Percentiles rank a stretch among this genome's conserved stretches.
Conservation (phyloP, 2,888 invertebrate species). For the Pseudolycoriella hygida region DNA sequence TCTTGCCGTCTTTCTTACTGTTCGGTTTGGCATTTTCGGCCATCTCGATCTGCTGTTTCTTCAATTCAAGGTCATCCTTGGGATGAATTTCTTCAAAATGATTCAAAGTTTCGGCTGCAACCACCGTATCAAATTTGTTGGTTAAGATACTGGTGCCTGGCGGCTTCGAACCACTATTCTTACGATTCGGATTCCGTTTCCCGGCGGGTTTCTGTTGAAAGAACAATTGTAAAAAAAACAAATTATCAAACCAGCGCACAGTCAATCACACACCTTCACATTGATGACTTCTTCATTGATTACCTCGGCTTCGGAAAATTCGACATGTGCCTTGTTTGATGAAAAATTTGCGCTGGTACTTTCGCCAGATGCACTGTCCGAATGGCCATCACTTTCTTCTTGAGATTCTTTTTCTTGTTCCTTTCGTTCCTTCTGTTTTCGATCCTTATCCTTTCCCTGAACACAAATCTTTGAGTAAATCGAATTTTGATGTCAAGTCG, state of each 20-base stretch:
- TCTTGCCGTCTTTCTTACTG: background rate
- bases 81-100: constrained; percentile 64
- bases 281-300: constrained; percentile 13
- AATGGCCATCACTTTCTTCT: constrained; percentile 13
- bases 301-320: constrained; percentile 25
- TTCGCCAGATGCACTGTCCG: constrained; percentile 5
- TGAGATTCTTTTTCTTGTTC: constrained; percentile 19
- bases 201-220: background rate
- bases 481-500: constrained; percentile 23
- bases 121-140: constrained; percentile 22
- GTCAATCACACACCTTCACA: too few species aligned
- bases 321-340: constrained; percentile 18
- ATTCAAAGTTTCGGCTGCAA: constrained; percentile 34
- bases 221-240: too few species aligned
- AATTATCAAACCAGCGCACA: too few species aligned
- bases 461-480: constrained; percentile 20
- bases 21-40: background rate
- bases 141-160: constrained; percentile 20
- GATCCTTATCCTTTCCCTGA: constrained; percentile 14
- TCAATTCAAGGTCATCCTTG: constrained; percentile 48
- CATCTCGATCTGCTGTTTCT: constrained; percentile 18
- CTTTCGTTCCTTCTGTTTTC: constrained; percentile 16
- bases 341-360: constrained; percentile 8
- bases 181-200: constrained; percentile 9
- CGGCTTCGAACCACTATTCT: constrained; percentile 14